These are phyloP conservation scores for Amphimallon solstitiale DNA, from an alignment of 2,888 invertebrate species.

Conservation along the genomic window DNA sequence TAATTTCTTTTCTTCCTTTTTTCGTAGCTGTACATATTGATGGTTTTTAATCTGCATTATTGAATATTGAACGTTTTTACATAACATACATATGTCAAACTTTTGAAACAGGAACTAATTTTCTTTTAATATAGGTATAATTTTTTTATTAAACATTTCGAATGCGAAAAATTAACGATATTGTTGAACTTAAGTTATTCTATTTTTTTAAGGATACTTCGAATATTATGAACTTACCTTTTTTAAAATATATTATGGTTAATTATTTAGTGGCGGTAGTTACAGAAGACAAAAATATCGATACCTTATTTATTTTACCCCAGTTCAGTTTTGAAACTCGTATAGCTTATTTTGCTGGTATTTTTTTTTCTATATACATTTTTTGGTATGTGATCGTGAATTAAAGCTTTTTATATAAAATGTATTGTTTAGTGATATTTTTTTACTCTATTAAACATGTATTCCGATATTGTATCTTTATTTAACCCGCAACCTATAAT, in stretches of 20 bases:
- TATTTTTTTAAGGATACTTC: constrained; percentile 6
- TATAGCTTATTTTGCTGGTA: constrained; percentile 50
- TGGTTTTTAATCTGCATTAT: constrained; percentile 31
- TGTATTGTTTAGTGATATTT: constrained; percentile 63
- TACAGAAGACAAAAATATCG: too few species aligned
- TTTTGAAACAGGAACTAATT: not conserved
- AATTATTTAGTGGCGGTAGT: not conserved
- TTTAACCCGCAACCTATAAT: constrained; percentile 4
- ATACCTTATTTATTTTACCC: constrained; percentile 29
- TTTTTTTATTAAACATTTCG: not conserved
- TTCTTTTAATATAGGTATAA: not conserved
- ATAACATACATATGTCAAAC: not conserved
- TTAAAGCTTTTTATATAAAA: constrained; percentile 61
- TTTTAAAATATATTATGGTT: not conserved
- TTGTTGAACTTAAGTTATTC: constrained; percentile 15
- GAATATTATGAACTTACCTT: not conserved
- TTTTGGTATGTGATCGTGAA: constrained; percentile 62
- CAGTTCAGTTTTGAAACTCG: constrained; percentile 13
- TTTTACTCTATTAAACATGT: constrained; percentile 64
- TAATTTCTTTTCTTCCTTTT: constrained; percentile 25
- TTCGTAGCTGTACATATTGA: constrained; percentile 38
- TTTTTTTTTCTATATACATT: constrained; percentile 52
- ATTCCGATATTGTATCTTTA: constrained; percentile 50
- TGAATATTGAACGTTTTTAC: constrained; percentile 24
- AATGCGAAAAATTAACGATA: constrained; percentile 4